Evolutionary conservation across 2,113 vertebrate genomes (phyloP).

Genomic region (Callocephalon fimbriatum): DNA sequence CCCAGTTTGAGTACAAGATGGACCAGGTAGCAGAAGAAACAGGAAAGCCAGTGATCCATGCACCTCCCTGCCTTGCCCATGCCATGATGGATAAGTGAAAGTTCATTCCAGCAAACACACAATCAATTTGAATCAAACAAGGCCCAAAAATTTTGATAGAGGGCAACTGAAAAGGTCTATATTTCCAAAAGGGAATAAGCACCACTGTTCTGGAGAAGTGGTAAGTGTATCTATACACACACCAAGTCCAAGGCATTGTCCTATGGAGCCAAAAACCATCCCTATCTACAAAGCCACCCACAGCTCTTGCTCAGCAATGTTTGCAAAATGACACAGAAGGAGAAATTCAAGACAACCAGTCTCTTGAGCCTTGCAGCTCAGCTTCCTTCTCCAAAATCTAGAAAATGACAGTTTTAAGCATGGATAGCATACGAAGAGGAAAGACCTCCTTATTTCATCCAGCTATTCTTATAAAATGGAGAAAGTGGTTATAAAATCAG

Average conservation of each 20-base stretch:
- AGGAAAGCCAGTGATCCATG: background rate
- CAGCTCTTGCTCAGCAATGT: background rate
- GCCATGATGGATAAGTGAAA: background rate
- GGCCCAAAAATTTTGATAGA: rapidly evolving
- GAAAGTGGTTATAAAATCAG: background rate
- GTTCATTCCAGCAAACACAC: background rate
- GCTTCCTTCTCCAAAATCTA: background rate
- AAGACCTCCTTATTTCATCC: background rate
- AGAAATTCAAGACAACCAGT: background rate
- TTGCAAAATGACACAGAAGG: background rate
- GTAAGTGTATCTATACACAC: background rate
- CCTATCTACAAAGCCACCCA: background rate
- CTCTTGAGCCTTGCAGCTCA: background rate
- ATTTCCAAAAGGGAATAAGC: background rate
- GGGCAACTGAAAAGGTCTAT: background rate
- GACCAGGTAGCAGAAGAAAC: background rate
- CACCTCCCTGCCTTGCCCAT: background rate
- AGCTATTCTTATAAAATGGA: background rate
- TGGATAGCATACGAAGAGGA: background rate
- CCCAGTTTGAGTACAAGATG: background rate
- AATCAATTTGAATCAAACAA: background rate
- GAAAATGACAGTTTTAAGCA: background rate
- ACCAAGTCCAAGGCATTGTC: background rate
- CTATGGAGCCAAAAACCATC: rapidly evolving
- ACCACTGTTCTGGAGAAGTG: background rate